A percentile compares a stretch with the other conserved stretches of the same genome.
These are phyloP conservation scores for Choloepus didactylus DNA, from an alignment of 2,797 vertebrate species.

Conservation along the genomic window DNA sequence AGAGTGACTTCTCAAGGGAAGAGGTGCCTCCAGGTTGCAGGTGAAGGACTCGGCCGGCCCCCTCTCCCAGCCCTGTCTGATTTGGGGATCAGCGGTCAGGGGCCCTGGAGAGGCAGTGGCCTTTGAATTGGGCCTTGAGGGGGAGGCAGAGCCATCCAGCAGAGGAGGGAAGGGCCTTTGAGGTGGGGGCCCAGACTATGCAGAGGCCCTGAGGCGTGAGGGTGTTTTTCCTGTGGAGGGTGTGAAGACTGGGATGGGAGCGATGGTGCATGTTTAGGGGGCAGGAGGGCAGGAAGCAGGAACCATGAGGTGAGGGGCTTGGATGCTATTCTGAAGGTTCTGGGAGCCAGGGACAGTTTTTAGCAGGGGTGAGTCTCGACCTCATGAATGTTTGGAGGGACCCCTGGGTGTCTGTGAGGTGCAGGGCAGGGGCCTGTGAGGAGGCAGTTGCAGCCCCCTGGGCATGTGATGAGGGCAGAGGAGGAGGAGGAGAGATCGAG, in stretches of 20 bases:
- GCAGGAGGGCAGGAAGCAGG: neutral
- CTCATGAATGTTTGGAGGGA: neutral
- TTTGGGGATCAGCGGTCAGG: neutral
- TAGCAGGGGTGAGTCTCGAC: neutral
- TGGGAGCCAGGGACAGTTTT: neutral
- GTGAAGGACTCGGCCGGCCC: neutral
- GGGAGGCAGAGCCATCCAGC: neutral
- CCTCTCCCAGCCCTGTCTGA: neutral
- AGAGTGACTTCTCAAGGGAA: neutral
- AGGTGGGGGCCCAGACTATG: neutral
- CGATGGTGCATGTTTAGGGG: neutral
- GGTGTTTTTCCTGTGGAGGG: neutral
- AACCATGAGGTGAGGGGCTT: neutral
- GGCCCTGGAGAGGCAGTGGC: neutral
- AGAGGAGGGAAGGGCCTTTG: neutral
- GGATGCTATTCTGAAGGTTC: neutral
- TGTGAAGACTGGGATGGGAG: neutral
- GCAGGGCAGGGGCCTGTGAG: neutral
- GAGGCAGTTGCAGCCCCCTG: neutral
- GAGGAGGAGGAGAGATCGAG: neutral
- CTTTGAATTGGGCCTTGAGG: neutral
- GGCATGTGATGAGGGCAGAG: neutral
- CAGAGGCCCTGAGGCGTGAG: neutral
- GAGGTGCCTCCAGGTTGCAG: neutral
- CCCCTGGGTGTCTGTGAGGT: fast-evolving